Conservation (phyloP, 2,888 invertebrate genomes). For the Oscheius myriophilus region DNA sequence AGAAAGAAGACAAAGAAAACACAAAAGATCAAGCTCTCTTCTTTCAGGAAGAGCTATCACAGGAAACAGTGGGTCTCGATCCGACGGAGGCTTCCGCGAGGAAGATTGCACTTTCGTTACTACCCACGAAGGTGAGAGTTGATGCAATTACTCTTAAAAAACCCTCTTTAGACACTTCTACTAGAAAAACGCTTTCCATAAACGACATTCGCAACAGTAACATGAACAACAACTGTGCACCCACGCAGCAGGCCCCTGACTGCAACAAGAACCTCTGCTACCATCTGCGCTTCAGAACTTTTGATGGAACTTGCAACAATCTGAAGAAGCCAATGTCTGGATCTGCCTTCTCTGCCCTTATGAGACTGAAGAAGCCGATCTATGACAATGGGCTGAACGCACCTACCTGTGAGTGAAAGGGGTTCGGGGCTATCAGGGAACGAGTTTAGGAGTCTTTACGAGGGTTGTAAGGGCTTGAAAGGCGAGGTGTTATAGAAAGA, state of each 20-base stretch:
- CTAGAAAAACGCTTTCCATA: conserved; percentile 63
- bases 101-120: conserved; percentile 68
- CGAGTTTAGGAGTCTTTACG: too few species aligned
- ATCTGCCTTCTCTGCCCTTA: conserved; percentile 67
- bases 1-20: too few species aligned
- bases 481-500: too few species aligned
- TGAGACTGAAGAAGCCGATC: conserved; percentile 63
- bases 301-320: conserved; percentile 71
- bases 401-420: conserved; percentile 61
- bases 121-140: conserved; percentile 66
- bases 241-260: conserved; percentile 56
- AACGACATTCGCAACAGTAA: conserved; percentile 67
- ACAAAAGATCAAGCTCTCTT: too few species aligned
- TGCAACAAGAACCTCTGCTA: conserved; percentile 68
- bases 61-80: conserved; percentile 45
- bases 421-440: not conserved
- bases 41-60: conserved; percentile 47
- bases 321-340: conserved; percentile 63
- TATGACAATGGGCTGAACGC: conserved; percentile 70
- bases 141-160: not conserved
- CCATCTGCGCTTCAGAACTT: conserved; percentile 64
- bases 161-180: conserved; percentile 30
- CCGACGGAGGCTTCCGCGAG: conserved; percentile 59
- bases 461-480: too few species aligned
- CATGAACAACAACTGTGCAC: conserved; percentile 67